Evolutionary conservation across 2,113 vertebrate genomes (phyloP).

Genomic region (Prunella himalayana): DNA sequence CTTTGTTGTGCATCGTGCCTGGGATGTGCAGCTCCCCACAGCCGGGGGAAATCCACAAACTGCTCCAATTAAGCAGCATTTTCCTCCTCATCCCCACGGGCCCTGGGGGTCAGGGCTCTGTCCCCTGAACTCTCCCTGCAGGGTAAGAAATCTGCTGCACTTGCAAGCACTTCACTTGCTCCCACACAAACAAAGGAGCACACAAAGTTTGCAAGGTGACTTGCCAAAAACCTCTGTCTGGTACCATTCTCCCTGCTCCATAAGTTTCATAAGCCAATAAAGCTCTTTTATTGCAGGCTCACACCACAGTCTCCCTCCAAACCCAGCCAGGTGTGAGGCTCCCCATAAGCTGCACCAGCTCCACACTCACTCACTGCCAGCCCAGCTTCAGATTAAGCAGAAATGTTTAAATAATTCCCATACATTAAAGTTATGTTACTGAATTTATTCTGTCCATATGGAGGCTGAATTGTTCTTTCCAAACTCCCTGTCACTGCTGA

Average conservation of each 20-base stretch:
- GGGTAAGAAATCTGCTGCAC: background rate
- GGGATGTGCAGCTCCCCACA: background rate
- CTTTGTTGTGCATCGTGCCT: background rate
- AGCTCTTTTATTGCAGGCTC: background rate
- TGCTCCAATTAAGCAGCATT: fast-evolving
- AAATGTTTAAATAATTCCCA: background rate
- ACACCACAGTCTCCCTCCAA: background rate
- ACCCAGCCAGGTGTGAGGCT: fast-evolving
- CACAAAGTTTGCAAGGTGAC: background rate
- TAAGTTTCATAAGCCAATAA: background rate
- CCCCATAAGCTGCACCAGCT: background rate
- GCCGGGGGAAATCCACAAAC: fast-evolving
- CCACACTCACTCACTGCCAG: background rate
- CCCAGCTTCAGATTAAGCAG: background rate
- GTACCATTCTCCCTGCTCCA: background rate
- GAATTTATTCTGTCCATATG: background rate
- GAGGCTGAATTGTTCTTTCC: background rate
- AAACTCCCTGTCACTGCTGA: fast-evolving
- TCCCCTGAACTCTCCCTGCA: background rate
- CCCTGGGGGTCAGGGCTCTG: background rate
- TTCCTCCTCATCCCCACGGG: background rate
- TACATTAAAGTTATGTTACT: background rate
- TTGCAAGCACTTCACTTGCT: background rate
- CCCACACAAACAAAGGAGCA: background rate
- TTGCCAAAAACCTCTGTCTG: background rate